Evolutionary conservation across 2,888 invertebrate genomes (phyloP).

Genomic region (Philaethria dido): DNA sequence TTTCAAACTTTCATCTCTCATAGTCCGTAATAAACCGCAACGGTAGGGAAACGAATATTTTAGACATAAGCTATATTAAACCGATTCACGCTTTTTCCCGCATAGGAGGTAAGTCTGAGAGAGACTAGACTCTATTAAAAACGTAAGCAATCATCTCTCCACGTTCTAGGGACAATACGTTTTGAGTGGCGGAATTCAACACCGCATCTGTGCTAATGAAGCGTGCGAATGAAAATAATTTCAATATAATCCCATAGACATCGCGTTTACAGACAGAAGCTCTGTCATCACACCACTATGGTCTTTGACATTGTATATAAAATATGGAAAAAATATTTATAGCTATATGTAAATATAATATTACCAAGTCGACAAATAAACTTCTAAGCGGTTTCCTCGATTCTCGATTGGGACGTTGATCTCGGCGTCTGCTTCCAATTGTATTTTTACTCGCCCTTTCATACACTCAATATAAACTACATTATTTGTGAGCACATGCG

Average conservation of each 20-base stretch:
- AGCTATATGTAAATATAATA: background rate
- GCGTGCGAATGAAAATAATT: too few species aligned
- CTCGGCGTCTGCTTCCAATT: constrained; percentile 60
- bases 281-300: too few species aligned
- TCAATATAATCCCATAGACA: too few species aligned
- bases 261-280: background rate
- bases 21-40: background rate
- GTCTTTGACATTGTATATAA: too few species aligned
- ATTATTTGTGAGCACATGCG: constrained; percentile 32
- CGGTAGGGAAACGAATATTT: background rate
- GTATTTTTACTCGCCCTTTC: constrained; percentile 49
- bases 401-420: constrained; percentile 70
- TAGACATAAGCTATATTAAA: too few species aligned
- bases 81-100: too few species aligned
- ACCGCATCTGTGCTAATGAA: too few species aligned
- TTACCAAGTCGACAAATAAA: background rate
- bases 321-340: too few species aligned
- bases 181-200: background rate
- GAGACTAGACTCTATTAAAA: too few species aligned
- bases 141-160: too few species aligned
- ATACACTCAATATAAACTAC: constrained; percentile 40
- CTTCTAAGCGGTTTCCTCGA: constrained; percentile 44
- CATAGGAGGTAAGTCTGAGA: too few species aligned
- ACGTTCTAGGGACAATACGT: background rate
- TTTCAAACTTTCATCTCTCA: background rate